These are phyloP conservation scores for Drosophila lacertosa DNA, from an alignment of 1,140 invertebrate species.

Conservation along the genomic window DNA sequence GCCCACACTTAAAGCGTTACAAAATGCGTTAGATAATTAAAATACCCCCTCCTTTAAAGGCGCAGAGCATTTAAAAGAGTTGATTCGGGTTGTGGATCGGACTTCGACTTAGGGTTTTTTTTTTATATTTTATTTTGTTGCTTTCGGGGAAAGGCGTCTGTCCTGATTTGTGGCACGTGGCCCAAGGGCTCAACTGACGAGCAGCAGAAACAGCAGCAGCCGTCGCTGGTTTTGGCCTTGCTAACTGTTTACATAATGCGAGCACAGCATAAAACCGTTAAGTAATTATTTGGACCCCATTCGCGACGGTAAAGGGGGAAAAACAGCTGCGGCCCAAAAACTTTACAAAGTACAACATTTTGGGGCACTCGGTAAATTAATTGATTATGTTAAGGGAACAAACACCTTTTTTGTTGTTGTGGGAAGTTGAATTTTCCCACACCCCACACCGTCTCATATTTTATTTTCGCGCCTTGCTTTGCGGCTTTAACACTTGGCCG, in stretches of 20 bases:
- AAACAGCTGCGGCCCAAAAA: slow-evolving; percentile 1
- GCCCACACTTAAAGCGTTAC: neutral
- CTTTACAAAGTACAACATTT: slow-evolving; percentile 48
- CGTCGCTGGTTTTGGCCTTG: slow-evolving; percentile 19
- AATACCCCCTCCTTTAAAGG: slow-evolving; percentile 3
- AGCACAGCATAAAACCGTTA: slow-evolving; percentile 57
- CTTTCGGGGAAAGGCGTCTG: neutral
- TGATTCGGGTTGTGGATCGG: neutral
- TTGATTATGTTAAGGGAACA: slow-evolving; percentile 42
- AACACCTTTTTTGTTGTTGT: slow-evolving; percentile 18
- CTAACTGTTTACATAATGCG: slow-evolving; percentile 54
- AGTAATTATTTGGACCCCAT: slow-evolving; percentile 53
- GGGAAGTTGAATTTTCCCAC: neutral
- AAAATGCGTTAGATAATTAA: slow-evolving; percentile 8
- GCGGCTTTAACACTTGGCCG: slow-evolving; percentile 12
- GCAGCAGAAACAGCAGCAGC: slow-evolving; percentile 3
- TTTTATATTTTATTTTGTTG: too few species aligned
- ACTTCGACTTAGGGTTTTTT: neutral
- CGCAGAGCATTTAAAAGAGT: slow-evolving; percentile 17
- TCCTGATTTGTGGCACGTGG: slow-evolving; percentile 43
- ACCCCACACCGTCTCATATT: neutral
- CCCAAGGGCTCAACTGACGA: slow-evolving; percentile 19
- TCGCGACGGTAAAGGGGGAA: neutral
- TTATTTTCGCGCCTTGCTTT: slow-evolving; percentile 24
- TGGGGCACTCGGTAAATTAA: slow-evolving; percentile 46